Evolutionary conservation across 2,113 vertebrate species (phyloP).

Genomic region (Oncorhynchus tshawytscha): DNA sequence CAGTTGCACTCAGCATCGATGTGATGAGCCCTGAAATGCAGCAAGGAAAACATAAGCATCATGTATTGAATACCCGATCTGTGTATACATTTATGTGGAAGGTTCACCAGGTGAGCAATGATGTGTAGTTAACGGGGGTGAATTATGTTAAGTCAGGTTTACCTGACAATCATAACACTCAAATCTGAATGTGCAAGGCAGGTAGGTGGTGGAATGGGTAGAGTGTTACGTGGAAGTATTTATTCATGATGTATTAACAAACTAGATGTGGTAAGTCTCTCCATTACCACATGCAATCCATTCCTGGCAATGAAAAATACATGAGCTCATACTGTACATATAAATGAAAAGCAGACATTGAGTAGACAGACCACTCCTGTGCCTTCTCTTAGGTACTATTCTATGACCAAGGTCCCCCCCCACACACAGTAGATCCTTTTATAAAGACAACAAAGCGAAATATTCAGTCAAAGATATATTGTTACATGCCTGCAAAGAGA

Average conservation of each 20-base stretch:
- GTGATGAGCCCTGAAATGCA: background rate
- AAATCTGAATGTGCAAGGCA: too few species aligned
- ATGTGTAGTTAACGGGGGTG: background rate
- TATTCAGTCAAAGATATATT: too few species aligned
- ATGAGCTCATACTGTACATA: background rate
- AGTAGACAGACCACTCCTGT: background rate
- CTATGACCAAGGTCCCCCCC: too few species aligned
- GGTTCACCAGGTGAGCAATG: background rate
- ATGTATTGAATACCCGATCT: background rate
- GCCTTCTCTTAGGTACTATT: background rate
- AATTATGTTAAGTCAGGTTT: too few species aligned
- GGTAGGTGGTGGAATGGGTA: too few species aligned
- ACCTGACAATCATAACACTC: too few species aligned
- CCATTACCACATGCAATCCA: background rate
- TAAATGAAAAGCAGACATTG: background rate
- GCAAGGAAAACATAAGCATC: background rate
- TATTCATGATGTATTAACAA: background rate
- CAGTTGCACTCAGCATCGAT: background rate
- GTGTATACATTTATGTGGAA: too few species aligned
- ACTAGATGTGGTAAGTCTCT: background rate
- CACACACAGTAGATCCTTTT: background rate
- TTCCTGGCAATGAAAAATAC: background rate
- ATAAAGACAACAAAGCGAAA: constrained; percentile 4
- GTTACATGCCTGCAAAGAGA: too few species aligned
- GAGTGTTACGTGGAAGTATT: too few species aligned